Evolutionary conservation across 2,888 invertebrate species (phyloP).

Genomic region (Melinaea marsaeus): DNA sequence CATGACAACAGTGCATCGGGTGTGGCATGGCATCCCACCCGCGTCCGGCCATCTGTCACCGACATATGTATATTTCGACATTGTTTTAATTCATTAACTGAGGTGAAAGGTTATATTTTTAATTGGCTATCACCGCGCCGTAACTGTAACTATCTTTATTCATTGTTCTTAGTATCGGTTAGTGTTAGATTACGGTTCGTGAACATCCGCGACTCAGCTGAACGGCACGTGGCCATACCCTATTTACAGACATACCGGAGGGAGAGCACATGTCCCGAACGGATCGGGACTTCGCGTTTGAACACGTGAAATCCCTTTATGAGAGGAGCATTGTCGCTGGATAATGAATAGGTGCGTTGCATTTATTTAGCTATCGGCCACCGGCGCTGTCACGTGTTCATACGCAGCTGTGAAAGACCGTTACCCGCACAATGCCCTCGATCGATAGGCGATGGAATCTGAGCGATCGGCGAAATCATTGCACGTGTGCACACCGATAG

Average conservation of each 20-base stretch:
- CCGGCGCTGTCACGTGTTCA: constrained; percentile 71
- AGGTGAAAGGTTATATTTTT: constrained; percentile 50
- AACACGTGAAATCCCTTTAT: constrained; percentile 78
- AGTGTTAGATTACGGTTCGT: constrained; percentile 74
- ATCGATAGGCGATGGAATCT: constrained; percentile 73
- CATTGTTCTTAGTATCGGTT: constrained; percentile 51
- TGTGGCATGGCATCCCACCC: constrained; percentile 58
- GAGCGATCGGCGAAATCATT: constrained; percentile 69
- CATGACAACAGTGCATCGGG: constrained; percentile 60
- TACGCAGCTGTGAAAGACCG: constrained; percentile 77
- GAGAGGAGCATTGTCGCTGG: constrained; percentile 71
- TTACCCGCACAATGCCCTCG: constrained; percentile 77
- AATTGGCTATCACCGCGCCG: constrained; percentile 7
- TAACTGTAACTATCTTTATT: no score
- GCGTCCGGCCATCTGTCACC: constrained; percentile 75
- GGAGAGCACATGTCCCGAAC: constrained; percentile 77
- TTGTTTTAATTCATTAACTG: constrained; percentile 72
- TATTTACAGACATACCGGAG: constrained; percentile 76
- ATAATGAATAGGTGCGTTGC: constrained; percentile 76
- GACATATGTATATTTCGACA: constrained; percentile 68
- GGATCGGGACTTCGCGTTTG: constrained; percentile 74
- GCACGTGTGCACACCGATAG: constrained; percentile 62
- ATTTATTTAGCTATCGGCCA: constrained; percentile 78
- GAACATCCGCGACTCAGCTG: constrained; percentile 75
- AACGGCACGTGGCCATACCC: constrained; percentile 76